Conservation (phyloP, 2,888 invertebrate species). For the Ochropacha duplaris region DNA sequence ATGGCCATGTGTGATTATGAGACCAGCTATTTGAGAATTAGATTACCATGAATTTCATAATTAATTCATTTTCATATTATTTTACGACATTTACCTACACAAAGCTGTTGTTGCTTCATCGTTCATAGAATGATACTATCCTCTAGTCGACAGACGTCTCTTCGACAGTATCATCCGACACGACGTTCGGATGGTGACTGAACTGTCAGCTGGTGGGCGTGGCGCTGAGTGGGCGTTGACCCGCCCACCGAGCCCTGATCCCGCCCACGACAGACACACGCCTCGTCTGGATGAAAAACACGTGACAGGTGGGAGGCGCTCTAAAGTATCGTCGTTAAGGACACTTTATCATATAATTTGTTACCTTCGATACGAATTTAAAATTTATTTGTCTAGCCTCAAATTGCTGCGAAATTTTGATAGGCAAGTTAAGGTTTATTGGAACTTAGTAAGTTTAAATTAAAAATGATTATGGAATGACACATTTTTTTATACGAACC, state of each 20-base stretch:
- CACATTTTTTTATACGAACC: no score
- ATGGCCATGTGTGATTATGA: no score
- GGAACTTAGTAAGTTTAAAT: neutral
- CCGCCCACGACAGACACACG: slow-evolving; percentile 59
- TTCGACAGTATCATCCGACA: slow-evolving; percentile 55
- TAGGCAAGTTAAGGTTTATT: slow-evolving; percentile 3
- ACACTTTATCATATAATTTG: slow-evolving; percentile 82
- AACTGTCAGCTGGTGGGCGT: slow-evolving; percentile 69
- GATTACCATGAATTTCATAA: no score
- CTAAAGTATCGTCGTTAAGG: slow-evolving; percentile 77
- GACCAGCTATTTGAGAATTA: no score
- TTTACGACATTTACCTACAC: neutral
- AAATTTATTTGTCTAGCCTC: slow-evolving; percentile 60
- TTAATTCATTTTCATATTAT: no score
- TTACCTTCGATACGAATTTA: slow-evolving; percentile 71
- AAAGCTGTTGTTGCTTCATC: neutral
- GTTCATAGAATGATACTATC: slow-evolving; percentile 6
- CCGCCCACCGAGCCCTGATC: slow-evolving; percentile 35
- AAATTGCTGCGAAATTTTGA: slow-evolving; percentile 8
- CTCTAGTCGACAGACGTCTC: neutral
- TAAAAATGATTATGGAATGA: no score
- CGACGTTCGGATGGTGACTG: slow-evolving; percentile 71
- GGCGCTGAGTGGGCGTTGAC: slow-evolving; percentile 57
- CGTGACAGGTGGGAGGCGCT: slow-evolving; percentile 73
- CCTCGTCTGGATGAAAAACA: slow-evolving; percentile 60